A percentile compares a stretch with the other conserved stretches of the same genome.
Conservation (phyloP, 2,888 invertebrate species). For the Eupithecia exiguata region DNA sequence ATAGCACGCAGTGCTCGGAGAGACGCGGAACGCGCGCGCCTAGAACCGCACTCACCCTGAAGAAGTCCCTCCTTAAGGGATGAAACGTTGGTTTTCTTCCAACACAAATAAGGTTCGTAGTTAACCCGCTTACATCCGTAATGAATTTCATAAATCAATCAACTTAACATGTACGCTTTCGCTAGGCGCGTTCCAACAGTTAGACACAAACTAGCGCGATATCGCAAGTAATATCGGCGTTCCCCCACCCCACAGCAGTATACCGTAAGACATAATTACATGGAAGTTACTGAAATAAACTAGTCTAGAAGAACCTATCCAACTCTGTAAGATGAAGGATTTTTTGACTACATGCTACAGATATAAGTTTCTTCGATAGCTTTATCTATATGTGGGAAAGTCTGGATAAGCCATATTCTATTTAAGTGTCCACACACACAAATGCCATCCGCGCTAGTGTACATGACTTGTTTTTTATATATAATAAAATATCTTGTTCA, state of each 20-base stretch:
- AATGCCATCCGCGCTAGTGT: too few relatives aligned
- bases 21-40: too few relatives aligned
- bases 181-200: background rate
- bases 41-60: too few relatives aligned
- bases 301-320: background rate
- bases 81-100: too few relatives aligned
- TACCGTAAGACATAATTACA: background rate
- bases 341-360: too few relatives aligned
- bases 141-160: background rate
- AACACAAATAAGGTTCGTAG: too few relatives aligned
- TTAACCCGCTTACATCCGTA: too few relatives aligned
- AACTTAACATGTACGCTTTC: background rate
- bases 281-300: background rate
- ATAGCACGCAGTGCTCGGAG: too few relatives aligned
- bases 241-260: background rate
- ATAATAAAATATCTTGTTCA: background rate
- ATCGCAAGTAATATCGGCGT: background rate
- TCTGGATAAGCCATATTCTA: background rate
- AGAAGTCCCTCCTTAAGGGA: too few relatives aligned
- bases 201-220: too few relatives aligned
- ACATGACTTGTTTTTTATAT: too few relatives aligned
- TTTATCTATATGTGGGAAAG: background rate
- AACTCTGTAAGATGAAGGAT: background rate
- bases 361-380: background rate
- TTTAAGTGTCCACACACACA: too few relatives aligned